These are phyloP conservation scores for Heliconius aoede DNA, from an alignment of 2,888 invertebrate species.

Conservation along the genomic window DNA sequence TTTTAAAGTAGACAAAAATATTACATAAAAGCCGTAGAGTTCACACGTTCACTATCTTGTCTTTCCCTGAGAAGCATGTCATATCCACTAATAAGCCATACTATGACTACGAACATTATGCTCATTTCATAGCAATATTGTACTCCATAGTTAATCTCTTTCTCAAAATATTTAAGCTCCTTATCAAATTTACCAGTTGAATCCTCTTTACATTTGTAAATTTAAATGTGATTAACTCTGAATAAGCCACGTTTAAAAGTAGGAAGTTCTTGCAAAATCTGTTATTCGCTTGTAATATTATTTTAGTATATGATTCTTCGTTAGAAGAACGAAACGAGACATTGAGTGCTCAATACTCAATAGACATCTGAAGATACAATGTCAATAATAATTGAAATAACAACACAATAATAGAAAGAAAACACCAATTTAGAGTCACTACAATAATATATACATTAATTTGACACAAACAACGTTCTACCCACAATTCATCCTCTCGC, in stretches of 20 bases:
- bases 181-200: conserved; percentile 24
- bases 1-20: too few relatives aligned
- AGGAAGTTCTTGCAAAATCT: not conserved
- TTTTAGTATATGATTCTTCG: not conserved
- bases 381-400: too few relatives aligned
- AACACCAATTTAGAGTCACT: not conserved
- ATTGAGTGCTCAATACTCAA: too few relatives aligned
- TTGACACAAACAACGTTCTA: not conserved
- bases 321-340: too few relatives aligned
- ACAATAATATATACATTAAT: not conserved
- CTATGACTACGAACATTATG: not conserved
- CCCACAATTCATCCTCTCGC: not conserved
- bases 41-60: too few relatives aligned
- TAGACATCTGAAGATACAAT: too few relatives aligned
- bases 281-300: not conserved
- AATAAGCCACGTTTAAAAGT: conserved; percentile 19
- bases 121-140: conserved; percentile 3
- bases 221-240: conserved; percentile 25
- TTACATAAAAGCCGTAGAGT: too few relatives aligned
- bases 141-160: conserved; percentile 13
- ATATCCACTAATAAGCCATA: not conserved
- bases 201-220: conserved; percentile 27
- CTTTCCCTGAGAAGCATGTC: not conserved
- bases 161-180: conserved; percentile 22
- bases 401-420: not conserved